Conservation (phyloP, 2,888 invertebrate genomes). For the Dynastes hyllus region DNA sequence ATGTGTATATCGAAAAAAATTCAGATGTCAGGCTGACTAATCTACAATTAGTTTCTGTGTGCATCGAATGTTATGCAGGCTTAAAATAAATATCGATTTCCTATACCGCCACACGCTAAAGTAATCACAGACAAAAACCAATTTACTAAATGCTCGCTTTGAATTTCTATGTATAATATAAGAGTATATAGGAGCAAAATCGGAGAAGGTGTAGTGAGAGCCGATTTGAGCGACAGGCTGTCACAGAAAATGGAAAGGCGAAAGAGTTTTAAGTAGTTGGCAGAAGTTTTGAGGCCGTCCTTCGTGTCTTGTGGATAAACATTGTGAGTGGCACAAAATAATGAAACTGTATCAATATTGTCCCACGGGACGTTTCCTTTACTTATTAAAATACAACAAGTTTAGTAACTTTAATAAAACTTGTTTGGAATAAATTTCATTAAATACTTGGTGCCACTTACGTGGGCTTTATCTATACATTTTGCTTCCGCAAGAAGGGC, state of each 20-base stretch:
- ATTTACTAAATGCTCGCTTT: constrained; percentile 67
- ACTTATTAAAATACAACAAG: constrained; percentile 52
- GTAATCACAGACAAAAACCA: constrained; percentile 60
- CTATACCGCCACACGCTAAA: constrained; percentile 1
- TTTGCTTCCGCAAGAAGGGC: not conserved
- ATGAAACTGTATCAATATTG: constrained; percentile 61
- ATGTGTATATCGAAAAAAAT: no score
- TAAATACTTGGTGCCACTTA: constrained; percentile 38
- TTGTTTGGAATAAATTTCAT: constrained; percentile 51
- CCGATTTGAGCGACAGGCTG: constrained; percentile 70
- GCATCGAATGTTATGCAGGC: not conserved
- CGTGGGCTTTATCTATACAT: not conserved
- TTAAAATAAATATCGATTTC: constrained; percentile 23
- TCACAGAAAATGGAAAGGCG: constrained; percentile 70
- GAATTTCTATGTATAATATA: constrained; percentile 63
- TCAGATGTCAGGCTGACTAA: no score
- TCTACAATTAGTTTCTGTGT: no score
- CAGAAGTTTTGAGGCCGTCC: constrained; percentile 68
- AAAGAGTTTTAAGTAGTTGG: constrained; percentile 72
- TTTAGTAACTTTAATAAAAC: constrained; percentile 53
- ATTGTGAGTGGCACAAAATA: constrained; percentile 68
- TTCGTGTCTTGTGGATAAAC: constrained; percentile 66
- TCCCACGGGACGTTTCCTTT: constrained; percentile 54
- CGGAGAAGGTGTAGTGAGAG: constrained; percentile 56
- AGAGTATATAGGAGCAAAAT: constrained; percentile 60